Conservation (phyloP, 2,797 vertebrate genomes). For the Tympanoctomys barrerae region DNA sequence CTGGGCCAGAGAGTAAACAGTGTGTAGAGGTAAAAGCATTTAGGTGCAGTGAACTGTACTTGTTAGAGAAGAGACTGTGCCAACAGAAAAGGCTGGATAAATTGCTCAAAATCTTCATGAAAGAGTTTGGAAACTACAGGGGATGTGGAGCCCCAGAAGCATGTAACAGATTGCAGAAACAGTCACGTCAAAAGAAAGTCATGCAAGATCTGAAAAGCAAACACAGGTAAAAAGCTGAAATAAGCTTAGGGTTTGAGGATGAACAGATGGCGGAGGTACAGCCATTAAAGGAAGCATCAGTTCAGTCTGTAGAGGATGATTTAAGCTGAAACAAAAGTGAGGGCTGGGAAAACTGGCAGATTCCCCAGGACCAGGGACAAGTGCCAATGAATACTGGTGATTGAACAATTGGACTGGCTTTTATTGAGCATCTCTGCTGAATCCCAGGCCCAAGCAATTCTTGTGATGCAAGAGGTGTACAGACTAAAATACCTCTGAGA, state of each 20-base stretch:
- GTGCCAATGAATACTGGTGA: not conserved
- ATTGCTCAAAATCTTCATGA: not conserved
- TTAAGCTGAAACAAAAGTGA: not conserved
- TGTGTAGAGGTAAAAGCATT: not conserved
- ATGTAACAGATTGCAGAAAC: not conserved
- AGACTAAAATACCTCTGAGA: not conserved
- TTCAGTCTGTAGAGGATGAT: too few relatives aligned
- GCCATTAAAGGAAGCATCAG: not conserved
- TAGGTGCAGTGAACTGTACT: not conserved
- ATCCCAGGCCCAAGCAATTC: not conserved
- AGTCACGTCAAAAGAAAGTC: not conserved
- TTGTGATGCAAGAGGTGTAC: not conserved
- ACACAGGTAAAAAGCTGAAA: not conserved
- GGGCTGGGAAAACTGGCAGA: not conserved
- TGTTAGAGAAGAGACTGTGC: not conserved
- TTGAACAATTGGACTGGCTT: not conserved
- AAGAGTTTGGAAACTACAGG: not conserved
- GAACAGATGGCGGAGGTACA: not conserved
- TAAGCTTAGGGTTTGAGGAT: not conserved
- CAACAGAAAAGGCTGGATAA: not conserved
- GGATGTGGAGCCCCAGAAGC: not conserved
- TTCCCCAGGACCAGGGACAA: not conserved
- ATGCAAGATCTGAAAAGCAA: not conserved
- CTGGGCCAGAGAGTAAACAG: not conserved
- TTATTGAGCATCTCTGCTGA: not conserved